Percentiles rank a stretch among this genome's conserved stretches.
Conservation (phyloP, 2,797 vertebrate species). For the Arctocebus calabarensis region DNA sequence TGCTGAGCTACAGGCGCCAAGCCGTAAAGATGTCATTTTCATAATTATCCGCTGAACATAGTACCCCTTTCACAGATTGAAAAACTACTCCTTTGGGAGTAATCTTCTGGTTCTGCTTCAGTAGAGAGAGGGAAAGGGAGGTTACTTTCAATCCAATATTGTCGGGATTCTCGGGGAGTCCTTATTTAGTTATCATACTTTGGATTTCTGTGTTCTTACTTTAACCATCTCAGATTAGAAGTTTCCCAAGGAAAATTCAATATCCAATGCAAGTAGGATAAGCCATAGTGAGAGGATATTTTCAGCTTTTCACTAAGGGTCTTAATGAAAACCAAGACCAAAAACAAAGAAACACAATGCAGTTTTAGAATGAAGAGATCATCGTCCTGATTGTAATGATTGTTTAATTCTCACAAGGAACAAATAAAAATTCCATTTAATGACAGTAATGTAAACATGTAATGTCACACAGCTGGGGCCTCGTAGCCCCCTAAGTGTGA, state of each 20-base stretch:
- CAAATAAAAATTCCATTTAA: not conserved
- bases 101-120: not conserved
- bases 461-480: not conserved
- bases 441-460: not conserved
- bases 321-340: not conserved
- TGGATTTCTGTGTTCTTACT: not conserved
- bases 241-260: not conserved
- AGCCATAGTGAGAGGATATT: not conserved
- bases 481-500: not conserved
- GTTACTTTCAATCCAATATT: not conserved
- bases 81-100: not conserved
- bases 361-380: not conserved
- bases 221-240: not conserved
- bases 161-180: not conserved
- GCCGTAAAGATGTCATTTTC: not conserved
- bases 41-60: not conserved
- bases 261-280: not conserved
- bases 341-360: not conserved
- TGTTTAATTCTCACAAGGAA: not conserved
- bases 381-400: not conserved
- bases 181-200: constrained; percentile 4
- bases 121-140: not conserved
- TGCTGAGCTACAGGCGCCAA: too few relatives aligned
- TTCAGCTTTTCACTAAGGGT: not conserved
- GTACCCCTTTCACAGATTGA: not conserved